These are phyloP conservation scores for Denticeps clupeoides DNA, from an alignment of 2,797 vertebrate genomes.

Conservation along the genomic window DNA sequence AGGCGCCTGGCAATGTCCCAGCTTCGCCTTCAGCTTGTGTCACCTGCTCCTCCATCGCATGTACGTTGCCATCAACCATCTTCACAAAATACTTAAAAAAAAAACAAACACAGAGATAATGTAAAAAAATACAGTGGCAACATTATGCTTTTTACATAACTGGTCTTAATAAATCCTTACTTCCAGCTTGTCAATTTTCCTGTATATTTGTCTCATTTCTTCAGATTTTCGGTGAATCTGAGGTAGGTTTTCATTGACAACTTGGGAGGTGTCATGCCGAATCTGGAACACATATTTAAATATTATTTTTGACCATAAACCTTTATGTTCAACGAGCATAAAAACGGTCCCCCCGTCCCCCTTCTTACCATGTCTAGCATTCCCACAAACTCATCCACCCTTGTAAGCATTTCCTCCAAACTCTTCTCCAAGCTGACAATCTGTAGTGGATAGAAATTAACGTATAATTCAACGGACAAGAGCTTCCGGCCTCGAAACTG, in stretches of 20 bases:
- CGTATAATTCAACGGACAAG: background rate
- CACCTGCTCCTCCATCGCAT: slow-evolving; percentile 81
- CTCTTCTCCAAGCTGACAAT: slow-evolving; percentile 73
- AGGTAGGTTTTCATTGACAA: slow-evolving; percentile 79
- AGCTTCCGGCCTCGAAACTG: background rate
- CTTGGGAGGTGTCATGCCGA: slow-evolving; percentile 77
- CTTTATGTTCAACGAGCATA: background rate
- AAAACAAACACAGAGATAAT: background rate
- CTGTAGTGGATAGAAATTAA: slow-evolving; percentile 41
- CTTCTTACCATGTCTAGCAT: slow-evolving; percentile 85
- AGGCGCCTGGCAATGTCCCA: slow-evolving; percentile 69
- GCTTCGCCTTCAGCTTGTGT: slow-evolving; percentile 76
- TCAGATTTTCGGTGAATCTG: slow-evolving; percentile 76
- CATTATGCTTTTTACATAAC: no score
- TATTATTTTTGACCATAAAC: background rate
- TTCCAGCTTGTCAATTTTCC: slow-evolving; percentile 84
- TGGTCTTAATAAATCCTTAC: slow-evolving; percentile 42
- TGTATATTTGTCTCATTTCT: slow-evolving; percentile 81
- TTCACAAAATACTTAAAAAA: slow-evolving; percentile 74
- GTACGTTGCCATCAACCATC: slow-evolving; percentile 72
- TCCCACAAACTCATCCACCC: slow-evolving; percentile 92
- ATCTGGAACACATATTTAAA: slow-evolving; percentile 46
- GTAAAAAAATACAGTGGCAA: background rate
- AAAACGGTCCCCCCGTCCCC: background rate
- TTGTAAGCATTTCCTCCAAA: slow-evolving; percentile 82